Evolutionary conservation across 2,797 vertebrate genomes (phyloP).

Genomic region (Phaenicophaeus curvirostris): DNA sequence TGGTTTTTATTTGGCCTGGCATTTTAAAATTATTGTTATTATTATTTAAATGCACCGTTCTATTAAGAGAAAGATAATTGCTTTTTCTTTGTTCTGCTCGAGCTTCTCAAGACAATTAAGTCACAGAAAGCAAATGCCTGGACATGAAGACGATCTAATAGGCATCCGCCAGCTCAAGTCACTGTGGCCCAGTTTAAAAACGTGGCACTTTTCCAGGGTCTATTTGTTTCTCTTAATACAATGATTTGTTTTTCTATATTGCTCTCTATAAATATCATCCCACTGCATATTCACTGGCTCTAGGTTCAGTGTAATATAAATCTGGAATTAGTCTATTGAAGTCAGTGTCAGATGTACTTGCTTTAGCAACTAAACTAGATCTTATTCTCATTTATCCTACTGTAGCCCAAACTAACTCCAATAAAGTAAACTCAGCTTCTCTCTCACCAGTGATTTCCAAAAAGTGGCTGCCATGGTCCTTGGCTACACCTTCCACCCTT

Average conservation of each 20-base stretch:
- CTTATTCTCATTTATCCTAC: conserved; percentile 25
- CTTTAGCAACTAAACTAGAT: conserved; percentile 31
- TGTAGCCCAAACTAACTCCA: background rate
- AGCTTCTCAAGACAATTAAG: conserved; percentile 1
- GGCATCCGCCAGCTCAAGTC: background rate
- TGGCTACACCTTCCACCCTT: background rate
- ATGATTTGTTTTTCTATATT: conserved; percentile 35
- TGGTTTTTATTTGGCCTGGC: background rate
- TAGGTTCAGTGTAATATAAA: conserved; percentile 23
- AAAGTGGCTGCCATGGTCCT: background rate
- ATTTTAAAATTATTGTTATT: background rate
- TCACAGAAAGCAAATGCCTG: background rate
- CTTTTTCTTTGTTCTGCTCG: conserved; percentile 11
- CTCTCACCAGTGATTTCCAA: background rate
- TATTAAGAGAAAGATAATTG: conserved; percentile 10
- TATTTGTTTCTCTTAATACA: conserved; percentile 12
- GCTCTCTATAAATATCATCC: conserved; percentile 31
- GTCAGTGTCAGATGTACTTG: conserved; percentile 29
- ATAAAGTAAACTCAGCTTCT: background rate
- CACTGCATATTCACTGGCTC: background rate
- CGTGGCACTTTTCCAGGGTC: background rate
- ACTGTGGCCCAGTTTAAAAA: conserved; percentile 5
- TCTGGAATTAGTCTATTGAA: conserved; percentile 47
- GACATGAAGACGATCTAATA: background rate
- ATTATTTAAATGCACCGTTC: background rate